Evolutionary conservation across 1,140 invertebrate genomes (phyloP), one percentile per base, ranked within the genome.

Genomic region (Megathymus violae): DNA sequence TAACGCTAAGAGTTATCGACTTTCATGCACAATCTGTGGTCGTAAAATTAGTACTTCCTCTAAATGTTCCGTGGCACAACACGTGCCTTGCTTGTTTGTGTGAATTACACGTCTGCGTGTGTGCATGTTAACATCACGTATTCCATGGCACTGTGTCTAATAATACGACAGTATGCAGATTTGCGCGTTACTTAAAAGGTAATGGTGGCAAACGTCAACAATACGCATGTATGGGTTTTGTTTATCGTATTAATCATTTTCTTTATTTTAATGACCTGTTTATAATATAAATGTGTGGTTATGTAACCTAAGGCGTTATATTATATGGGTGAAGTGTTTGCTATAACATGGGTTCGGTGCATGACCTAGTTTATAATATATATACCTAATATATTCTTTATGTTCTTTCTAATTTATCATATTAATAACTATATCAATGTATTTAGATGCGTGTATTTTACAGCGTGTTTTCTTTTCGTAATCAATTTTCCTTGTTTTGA

Each of bases 31-130:
- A 58, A 58, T 58, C 54, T 44, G 11, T 14, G 40, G 19, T 58
- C 54, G 54, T 58, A 36, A 58, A 58, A 44, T 27, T n/a, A n/a
- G 34, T 36, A 34, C 43, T 58, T 58, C 54, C 54, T 46, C 41
- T 36, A 4, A 31, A 11, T 14, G 41, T n/a, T n/a, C n/a, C n/a
- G n/a, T 58, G 54, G 54, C 54, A 36, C 34, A 19, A 46, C 54
- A 58, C 41, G 52, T 58, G 52, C 22, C 13, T 2, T 56, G 6
- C 10, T 4, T 41, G 19, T 11, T 7, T 27, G 25, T 48, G 19
- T 27, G 13, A 4, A 14, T 19, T 43, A 19, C 27, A 3, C 14
- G 16, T 43, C 10, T 31, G 25, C 44, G 10, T 46, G 44, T 46
- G 27, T 58, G 27, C 27, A n/a, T 36, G 34, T 11, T 36, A 36